These are phyloP conservation scores for Lepidiolamprologus cunningtoni DNA, from an alignment of 2,113 vertebrate species.

Conservation along the genomic window DNA sequence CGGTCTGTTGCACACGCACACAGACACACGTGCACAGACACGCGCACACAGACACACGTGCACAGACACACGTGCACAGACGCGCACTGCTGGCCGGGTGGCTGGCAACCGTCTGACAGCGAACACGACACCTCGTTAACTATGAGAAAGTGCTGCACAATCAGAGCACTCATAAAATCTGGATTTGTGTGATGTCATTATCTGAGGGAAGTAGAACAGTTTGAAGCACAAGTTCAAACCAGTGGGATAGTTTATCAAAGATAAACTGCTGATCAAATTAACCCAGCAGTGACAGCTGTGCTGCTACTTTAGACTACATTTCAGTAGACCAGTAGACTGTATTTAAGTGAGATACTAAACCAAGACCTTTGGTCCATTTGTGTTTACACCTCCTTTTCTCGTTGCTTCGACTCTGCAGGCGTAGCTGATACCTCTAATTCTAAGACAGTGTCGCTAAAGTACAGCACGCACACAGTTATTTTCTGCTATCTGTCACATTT, in stretches of 20 bases:
- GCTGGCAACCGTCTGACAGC: conserved; percentile 10
- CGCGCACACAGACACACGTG: not conserved
- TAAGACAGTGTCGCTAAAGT: not conserved
- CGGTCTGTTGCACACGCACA: not conserved
- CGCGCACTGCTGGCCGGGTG: not conserved
- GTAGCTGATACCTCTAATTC: not conserved
- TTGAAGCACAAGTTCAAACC: not conserved
- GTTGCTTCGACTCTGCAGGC: not conserved
- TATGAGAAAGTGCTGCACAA: conserved; percentile 29
- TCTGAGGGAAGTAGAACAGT: conserved; percentile 10
- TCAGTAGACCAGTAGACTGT: not conserved
- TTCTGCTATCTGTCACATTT: not conserved
- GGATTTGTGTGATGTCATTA: conserved; percentile 25
- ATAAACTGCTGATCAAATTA: not conserved
- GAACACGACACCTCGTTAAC: conserved; percentile 24
- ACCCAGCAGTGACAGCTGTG: not conserved
- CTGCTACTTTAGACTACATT: not conserved
- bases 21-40: not conserved
- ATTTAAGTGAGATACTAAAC: not conserved
- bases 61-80: not conserved
- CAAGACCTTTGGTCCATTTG: not conserved
- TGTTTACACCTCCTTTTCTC: not conserved
- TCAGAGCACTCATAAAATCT: conserved; percentile 45
- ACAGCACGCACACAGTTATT: not conserved
- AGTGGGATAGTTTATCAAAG: not conserved